Evolutionary conservation across 2,113 vertebrate genomes (phyloP), one percentile per base, ranked within the genome.

Genomic region (Rhodinocichla rosea): DNA sequence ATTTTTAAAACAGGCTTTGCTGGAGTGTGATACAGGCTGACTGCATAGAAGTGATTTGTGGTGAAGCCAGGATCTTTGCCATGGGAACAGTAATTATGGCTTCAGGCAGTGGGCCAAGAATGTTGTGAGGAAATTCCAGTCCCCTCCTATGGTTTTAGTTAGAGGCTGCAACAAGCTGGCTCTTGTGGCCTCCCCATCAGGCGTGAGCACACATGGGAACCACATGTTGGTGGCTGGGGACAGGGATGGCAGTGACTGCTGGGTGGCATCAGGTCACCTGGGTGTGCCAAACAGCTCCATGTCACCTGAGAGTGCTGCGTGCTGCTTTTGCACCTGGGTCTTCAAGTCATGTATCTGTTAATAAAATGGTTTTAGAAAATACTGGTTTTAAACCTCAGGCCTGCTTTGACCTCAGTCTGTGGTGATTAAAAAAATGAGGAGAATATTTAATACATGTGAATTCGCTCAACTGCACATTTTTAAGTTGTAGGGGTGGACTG

Each of bases 31-130:
- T 92, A 53, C 40, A 50, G 87, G 39, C 89, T 83, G 91, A 65
- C 89, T 95, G 80, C 88, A 88, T 87, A 93, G 94, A 76, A 93
- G 84, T 96, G 92, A 95, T 97, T 94, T 95, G 96, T 95, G 89
- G 88, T 75, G 73, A 81, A 52, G 95, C 93, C 94, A 90, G 87
- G 90, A 95, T 90, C 81, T 96, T 96, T 97, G 96, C 97, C 94
- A 95, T 97, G 97, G 97, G 96, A 97, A 96, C 93, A 75, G 91
- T 57, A 83, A 95, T 97, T 96, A 97, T 88, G 90, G 94, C 94
- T 95, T 95, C 64, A 53, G 96, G 96, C 96, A 83, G 57, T 35
- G 32, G 73, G 96, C 97, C 97, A 97, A 75, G 93, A 97, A 92
- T 95, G 92, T 77, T 80, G 52, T 78, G 64, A 92, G 96, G 97